Evolutionary conservation across 1,140 invertebrate genomes (phyloP), one percentile per base, ranked within the genome.

Genomic region (Patella vulgata): DNA sequence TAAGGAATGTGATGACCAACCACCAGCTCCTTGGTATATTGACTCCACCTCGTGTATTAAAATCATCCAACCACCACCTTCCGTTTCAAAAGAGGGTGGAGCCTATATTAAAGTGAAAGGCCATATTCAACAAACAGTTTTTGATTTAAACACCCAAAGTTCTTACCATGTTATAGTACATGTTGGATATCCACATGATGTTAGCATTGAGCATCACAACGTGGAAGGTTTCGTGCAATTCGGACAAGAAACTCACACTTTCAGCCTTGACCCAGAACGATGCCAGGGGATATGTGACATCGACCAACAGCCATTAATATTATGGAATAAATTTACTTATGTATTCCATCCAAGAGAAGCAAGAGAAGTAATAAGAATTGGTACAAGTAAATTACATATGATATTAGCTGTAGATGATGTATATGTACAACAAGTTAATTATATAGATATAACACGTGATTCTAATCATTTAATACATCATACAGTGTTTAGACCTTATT

Each of bases 251-350:
- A 54, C 21, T 1, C 19, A 40, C 28, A 8, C 43, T 25, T 70
- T 70, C 19, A 33, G 59, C 5, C 43, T 62, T 30, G 58, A 63
- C 42, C 44, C 47, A 19, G 27, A 44, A 19, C 33, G 59, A 31
- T 58, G 50, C 47, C 36, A 55, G 21, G 46, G 46, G 3, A 42
- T 57, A 3, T 59, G 47, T 40, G 48, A 51, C 42, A 31, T 44
- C 21, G 59, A 53, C 28, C 25, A 42, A 12, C 27, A 66, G 23
- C 31, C 40, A 27, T 28, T 40, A 4, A 42, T 66, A 1, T 44
- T 64, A 3, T 74, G 72, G 72, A 63, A 74, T 42, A 59, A 53
- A 53, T 66, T 66, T 39, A 69, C 63, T 4, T 74, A 68, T 53
- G 63, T 62, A 21, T 68, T 66, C 23, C 46, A 31, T 19, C 59